Evolutionary conservation across 1,140 invertebrate species (phyloP).

Genomic region (Chymomyza costata): DNA sequence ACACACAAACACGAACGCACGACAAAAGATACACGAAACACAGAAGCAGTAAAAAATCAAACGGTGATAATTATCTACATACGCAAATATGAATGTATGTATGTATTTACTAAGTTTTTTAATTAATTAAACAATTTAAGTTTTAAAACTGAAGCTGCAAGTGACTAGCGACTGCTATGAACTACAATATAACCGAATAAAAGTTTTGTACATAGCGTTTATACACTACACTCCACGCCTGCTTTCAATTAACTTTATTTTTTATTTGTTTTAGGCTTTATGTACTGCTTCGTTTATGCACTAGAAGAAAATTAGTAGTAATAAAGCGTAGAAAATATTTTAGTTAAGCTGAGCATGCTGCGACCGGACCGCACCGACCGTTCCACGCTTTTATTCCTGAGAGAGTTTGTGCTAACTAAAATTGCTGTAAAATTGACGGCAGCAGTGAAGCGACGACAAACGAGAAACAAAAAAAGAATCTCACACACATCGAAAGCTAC

Average conservation of each 20-base stretch:
- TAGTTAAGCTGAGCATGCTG: constrained; percentile 28
- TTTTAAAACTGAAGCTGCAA: constrained; percentile 32
- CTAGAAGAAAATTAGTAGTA: constrained; percentile 29
- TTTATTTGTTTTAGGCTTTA: constrained; percentile 28
- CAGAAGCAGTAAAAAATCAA: constrained; percentile 35
- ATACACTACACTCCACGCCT: constrained; percentile 18
- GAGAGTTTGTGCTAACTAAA: constrained; percentile 61
- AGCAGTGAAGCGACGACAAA: constrained; percentile 14
- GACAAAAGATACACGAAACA: constrained; percentile 13
- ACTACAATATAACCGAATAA: constrained; percentile 32
- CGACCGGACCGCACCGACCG: constrained; percentile 18
- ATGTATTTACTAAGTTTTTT: constrained; percentile 36
- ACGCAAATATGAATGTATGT: constrained; percentile 4
- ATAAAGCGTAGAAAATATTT: constrained; percentile 25
- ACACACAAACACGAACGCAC: constrained; percentile 15
- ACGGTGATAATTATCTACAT: constrained; percentile 35
- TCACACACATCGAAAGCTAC: constrained; percentile 27
- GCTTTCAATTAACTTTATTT: constrained; percentile 9
- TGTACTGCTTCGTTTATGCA: too few relatives aligned
- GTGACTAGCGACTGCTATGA: constrained; percentile 13
- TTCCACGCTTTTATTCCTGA: constrained; percentile 63
- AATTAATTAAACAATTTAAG: constrained; percentile 56
- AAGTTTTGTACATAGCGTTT: constrained; percentile 30
- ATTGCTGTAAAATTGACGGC: constrained; percentile 40
- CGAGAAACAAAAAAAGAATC: constrained; percentile 41